Percentiles rank a stretch among this genome's conserved stretches.
These are phyloP conservation scores for Artibeus jamaicensis DNA, from an alignment of 2,797 vertebrate species.

Conservation along the genomic window DNA sequence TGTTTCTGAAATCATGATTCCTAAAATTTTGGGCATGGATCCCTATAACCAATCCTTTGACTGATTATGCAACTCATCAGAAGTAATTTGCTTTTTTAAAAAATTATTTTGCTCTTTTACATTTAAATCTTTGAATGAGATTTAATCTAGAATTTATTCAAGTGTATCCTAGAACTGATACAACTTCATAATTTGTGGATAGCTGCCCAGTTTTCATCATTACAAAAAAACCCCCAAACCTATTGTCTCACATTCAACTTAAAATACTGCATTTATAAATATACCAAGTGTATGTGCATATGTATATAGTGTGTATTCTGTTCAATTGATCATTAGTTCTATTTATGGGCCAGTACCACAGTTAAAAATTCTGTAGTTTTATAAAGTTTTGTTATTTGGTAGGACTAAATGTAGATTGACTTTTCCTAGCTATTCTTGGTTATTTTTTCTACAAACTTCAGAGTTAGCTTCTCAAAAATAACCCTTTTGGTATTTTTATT, in stretches of 20 bases:
- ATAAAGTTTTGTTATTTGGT: neutral
- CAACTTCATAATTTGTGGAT: neutral
- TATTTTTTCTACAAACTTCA: constrained; percentile 1
- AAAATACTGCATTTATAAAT: neutral
- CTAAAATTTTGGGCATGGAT: neutral
- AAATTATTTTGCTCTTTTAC: neutral
- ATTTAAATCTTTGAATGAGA: neutral
- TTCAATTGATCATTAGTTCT: neutral
- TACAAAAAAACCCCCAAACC: neutral
- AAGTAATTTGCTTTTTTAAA: neutral
- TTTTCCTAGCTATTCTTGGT: neutral
- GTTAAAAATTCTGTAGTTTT: neutral
- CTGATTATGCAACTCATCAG: neutral
- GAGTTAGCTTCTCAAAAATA: neutral
- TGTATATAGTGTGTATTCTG: neutral
- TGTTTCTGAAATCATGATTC: neutral
- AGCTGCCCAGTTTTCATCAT: neutral
- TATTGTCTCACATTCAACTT: neutral
- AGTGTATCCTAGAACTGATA: neutral
- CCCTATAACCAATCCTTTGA: neutral
- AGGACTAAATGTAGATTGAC: neutral
- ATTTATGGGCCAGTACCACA: neutral
- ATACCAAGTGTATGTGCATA: neutral
- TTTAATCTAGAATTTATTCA: neutral
- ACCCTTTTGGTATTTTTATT: neutral